Evolutionary conservation across 2,113 vertebrate species (phyloP).

Genomic region (Siniperca knerii): DNA sequence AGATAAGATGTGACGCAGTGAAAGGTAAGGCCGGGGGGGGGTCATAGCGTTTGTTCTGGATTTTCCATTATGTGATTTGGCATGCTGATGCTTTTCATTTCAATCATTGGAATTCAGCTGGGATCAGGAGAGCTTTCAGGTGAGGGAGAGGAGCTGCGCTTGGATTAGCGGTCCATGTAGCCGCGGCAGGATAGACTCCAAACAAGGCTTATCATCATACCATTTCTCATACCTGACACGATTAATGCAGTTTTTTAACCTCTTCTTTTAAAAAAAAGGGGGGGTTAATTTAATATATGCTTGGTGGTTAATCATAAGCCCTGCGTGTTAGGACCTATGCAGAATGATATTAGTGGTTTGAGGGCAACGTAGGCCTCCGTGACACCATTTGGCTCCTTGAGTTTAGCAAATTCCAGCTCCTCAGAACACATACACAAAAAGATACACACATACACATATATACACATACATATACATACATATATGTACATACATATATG

Average conservation of each 20-base stretch:
- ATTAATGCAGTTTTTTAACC: constrained; percentile 76
- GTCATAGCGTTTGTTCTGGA: constrained; percentile 69
- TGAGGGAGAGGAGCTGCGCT: constrained; percentile 64
- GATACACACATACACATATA: too few species aligned
- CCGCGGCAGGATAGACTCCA: constrained; percentile 66
- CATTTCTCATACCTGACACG: constrained; percentile 78
- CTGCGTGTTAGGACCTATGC: constrained; percentile 61
- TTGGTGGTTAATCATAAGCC: constrained; percentile 79
- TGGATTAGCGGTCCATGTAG: constrained; percentile 79
- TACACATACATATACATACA: too few species aligned
- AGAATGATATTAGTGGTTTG: constrained; percentile 57
- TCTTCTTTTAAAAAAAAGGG: constrained; percentile 46
- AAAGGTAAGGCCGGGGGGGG: constrained; percentile 45
- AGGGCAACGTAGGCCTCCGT: constrained; percentile 56
- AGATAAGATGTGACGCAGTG: constrained; percentile 56
- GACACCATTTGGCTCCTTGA: constrained; percentile 17
- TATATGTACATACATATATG: too few species aligned
- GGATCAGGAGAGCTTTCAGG: constrained; percentile 80
- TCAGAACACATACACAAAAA: neutral
- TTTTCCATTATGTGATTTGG: constrained; percentile 71
- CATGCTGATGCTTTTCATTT: constrained; percentile 78
- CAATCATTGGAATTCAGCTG: constrained; percentile 78
- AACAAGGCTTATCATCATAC: constrained; percentile 79
- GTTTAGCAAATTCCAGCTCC: constrained; percentile 58
- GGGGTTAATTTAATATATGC: constrained; percentile 86